Evolutionary conservation across 2,888 invertebrate species (phyloP).

Genomic region (Dynastes maya): DNA sequence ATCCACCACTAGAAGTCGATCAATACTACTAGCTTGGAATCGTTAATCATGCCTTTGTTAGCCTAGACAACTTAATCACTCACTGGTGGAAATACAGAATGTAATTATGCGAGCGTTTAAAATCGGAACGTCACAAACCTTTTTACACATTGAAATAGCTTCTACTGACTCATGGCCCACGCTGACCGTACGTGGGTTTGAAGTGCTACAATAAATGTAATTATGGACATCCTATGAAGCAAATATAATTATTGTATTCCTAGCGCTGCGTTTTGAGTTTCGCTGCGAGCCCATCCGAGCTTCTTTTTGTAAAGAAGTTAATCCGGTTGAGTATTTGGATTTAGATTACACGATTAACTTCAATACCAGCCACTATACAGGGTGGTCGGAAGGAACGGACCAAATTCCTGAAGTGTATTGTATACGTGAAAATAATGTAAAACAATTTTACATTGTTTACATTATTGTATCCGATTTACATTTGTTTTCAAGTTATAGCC

Average conservation of each 20-base stretch:
- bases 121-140: conserved; percentile 3
- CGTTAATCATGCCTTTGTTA: conserved; percentile 33
- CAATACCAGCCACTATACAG: background rate
- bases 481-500: too few relatives aligned
- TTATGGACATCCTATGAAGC: conserved; percentile 33
- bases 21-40: conserved; percentile 4
- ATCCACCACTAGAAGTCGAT: conserved; percentile 3
- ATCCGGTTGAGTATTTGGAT: conserved; percentile 46
- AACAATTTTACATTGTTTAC: too few relatives aligned
- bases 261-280: conserved; percentile 23
- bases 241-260: conserved; percentile 17
- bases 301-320: conserved; percentile 49
- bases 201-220: conserved; percentile 38
- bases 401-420: too few relatives aligned
- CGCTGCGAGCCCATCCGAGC: background rate
- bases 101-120: conserved; percentile 30
- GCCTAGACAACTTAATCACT: conserved; percentile 37
- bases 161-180: background rate
- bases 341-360: conserved; percentile 52
- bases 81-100: conserved; percentile 17
- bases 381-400: too few relatives aligned
- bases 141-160: background rate
- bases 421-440: too few relatives aligned
- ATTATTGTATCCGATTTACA: too few relatives aligned
- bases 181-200: background rate